A percentile compares a stretch with the other conserved stretches of the same genome.
Conservation (phyloP, 2,797 vertebrate genomes). For the Antrozous pallidus region DNA sequence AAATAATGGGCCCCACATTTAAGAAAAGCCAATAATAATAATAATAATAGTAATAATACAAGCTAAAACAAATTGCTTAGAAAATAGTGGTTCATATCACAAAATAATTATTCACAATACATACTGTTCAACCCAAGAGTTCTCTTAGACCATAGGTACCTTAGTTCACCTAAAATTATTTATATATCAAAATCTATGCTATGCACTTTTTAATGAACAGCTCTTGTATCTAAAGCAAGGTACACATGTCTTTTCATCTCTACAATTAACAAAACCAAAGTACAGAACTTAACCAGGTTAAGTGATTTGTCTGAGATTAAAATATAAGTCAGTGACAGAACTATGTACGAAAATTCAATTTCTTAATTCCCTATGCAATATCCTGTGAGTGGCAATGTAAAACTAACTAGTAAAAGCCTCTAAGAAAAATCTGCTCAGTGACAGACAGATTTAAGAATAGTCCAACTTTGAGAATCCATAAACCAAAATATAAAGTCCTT, state of each 20-base stretch:
- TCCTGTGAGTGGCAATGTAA: background rate
- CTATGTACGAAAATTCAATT: conserved; percentile 33
- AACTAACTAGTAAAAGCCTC: conserved; percentile 46
- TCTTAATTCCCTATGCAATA: background rate
- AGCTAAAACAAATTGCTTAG: conserved; percentile 51
- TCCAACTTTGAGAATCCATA: background rate
- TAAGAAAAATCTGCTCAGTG: conserved; percentile 21
- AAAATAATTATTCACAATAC: conserved; percentile 33
- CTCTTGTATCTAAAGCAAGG: background rate
- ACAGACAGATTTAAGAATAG: background rate
- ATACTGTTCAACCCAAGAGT: conserved; percentile 25
- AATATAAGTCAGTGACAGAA: conserved; percentile 38
- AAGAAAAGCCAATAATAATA: background rate
- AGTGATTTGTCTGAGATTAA: conserved; percentile 32
- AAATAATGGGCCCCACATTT: conserved; percentile 24
- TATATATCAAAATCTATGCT: background rate
- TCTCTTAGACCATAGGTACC: background rate
- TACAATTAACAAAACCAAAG: conserved; percentile 53
- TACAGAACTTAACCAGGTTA: conserved; percentile 29
- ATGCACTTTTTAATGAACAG: background rate
- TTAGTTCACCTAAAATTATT: conserved; percentile 38
- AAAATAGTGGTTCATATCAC: conserved; percentile 29
- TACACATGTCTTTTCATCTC: conserved; percentile 13
- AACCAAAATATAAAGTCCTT: conserved; percentile 9
- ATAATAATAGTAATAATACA: background rate